Base-by-base conservation (phyloP, 2,888 invertebrate species). In the Allolobophora icterica region DNA sequence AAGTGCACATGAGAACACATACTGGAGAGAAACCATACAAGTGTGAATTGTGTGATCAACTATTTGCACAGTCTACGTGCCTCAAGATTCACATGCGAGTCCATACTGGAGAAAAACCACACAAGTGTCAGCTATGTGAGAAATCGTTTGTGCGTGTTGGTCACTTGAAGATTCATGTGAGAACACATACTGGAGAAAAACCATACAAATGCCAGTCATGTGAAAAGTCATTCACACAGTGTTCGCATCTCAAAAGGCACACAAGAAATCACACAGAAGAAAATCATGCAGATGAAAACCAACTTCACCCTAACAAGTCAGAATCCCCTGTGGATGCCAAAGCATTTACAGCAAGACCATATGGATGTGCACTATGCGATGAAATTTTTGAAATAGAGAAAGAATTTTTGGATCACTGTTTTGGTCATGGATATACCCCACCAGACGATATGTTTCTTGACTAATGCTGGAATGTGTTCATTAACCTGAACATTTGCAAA, bases 1-100 rank as follows among this genome's bases (percentile, higher is more conserved):
- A 71, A n/a, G 30, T 71, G 71, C 71, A 71, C 71, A 71, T 71
- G 71, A 71, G 71, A 71, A 71, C 71, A 71, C 71, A 71, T 71
- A 71, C 71, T n/a, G 71, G 71, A n/a, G 71, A 71, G 8, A 71
- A n/a, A 71, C 71, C 71, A n/a, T 71, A 71, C 71, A 71, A n/a
- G 6, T 71, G 71, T n/a, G 71, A 71, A n/a, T 30, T 71, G 8
- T 71, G 71, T 71, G 71, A 71, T 71, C 71, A 71, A 71, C 30
- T 0, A n/a, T 71, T n/a, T 71, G n/a, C 71, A 71, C 71, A 71
- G 71, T 71, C 71, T 71, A n/a, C 30, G 30, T 71, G 71, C n/a
- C 71, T 71, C 71, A 71, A 71, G 71, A 30, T 71, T 71, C 71
- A 71, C 71, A 71, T 71, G 71, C 71, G 71, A 71, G n/a, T 71